Percentiles rank a stretch among this genome's conserved stretches.
phyloP scores from a whole-genome alignment of 2,888 invertebrate genomes.

The Scotopteryx bipunctaria region DNA sequence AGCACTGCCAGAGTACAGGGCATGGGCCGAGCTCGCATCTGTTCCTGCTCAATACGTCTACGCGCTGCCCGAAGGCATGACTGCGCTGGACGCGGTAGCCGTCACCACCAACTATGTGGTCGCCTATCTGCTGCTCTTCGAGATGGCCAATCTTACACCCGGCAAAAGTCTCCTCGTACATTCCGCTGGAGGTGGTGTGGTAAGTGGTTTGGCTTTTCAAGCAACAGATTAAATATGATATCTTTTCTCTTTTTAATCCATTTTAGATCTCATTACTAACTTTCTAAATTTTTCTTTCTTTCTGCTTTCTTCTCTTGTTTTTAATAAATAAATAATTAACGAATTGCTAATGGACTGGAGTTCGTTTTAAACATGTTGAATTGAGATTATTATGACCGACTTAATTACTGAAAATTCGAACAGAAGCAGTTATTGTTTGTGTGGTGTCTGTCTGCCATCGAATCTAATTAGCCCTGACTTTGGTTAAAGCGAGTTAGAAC shows the following conservation, averaged over 20 bases:
- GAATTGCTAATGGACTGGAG: too few species aligned
- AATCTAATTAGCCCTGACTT: background rate
- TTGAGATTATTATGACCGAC: too few species aligned
- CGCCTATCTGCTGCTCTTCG: constrained; percentile 93
- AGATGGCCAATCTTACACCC: constrained; percentile 89
- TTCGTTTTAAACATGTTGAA: too few species aligned
- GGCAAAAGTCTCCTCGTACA: constrained; percentile 93
- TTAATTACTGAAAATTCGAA: too few species aligned
- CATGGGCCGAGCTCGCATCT: constrained; percentile 93
- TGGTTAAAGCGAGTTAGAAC: constrained; percentile 6
- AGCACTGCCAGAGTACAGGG: constrained; percentile 91
- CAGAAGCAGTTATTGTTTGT: background rate
- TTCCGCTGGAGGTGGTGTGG: constrained; percentile 94
- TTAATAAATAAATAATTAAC: too few species aligned
- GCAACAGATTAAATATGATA: too few species aligned
- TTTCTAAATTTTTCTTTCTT: too few species aligned
- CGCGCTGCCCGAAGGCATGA: constrained; percentile 89
- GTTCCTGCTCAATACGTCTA: constrained; percentile 92
- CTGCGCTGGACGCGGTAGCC: constrained; percentile 91
- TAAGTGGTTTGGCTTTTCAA: constrained; percentile 74
- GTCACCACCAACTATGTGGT: constrained; percentile 94
- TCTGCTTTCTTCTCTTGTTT: too few species aligned
- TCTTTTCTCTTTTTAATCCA: too few species aligned
- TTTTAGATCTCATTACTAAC: too few species aligned
- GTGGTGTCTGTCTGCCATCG: background rate